A percentile compares a stretch with the other conserved stretches of the same genome.
phyloP scores from a whole-genome alignment of 2,113 vertebrate species.

The Macroglossus sobrinus region DNA sequence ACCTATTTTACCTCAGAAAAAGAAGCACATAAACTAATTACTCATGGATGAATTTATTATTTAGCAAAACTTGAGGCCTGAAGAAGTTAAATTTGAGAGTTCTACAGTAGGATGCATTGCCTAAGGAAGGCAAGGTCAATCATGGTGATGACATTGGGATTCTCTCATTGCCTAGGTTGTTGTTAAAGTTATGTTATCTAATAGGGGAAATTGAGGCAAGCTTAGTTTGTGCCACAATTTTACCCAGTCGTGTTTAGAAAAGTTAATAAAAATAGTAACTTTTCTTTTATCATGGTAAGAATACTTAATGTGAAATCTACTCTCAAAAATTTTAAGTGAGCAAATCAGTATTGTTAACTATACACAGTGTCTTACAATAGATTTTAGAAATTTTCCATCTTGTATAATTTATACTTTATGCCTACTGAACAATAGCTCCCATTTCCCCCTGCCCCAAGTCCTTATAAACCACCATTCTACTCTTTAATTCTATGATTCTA shows the following conservation, averaged over 20 bases:
- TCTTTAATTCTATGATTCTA: neutral
- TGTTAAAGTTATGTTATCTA: neutral
- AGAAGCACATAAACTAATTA: neutral
- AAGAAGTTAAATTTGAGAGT: neutral
- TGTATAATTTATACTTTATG: neutral
- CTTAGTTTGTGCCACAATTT: neutral
- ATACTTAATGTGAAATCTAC: neutral
- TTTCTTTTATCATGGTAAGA: neutral
- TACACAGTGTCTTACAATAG: neutral
- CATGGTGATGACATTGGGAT: rapidly evolving
- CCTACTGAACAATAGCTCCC: rapidly evolving
- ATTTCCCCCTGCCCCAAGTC: too few relatives aligned
- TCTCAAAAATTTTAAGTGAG: neutral
- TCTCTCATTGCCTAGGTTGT: neutral
- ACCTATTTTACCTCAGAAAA: neutral
- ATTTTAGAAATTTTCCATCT: neutral
- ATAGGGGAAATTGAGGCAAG: neutral
- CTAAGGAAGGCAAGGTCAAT: neutral
- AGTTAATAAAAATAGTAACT: neutral
- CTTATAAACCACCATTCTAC: neutral
- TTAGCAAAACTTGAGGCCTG: neutral
- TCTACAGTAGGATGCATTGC: neutral
- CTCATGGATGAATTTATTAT: neutral
- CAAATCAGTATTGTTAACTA: neutral
- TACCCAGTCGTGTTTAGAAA: neutral